Percentiles rank a stretch among this genome's conserved stretches.
phyloP scores from a whole-genome alignment of 2,113 vertebrate species.

The Bufo bufo region DNA sequence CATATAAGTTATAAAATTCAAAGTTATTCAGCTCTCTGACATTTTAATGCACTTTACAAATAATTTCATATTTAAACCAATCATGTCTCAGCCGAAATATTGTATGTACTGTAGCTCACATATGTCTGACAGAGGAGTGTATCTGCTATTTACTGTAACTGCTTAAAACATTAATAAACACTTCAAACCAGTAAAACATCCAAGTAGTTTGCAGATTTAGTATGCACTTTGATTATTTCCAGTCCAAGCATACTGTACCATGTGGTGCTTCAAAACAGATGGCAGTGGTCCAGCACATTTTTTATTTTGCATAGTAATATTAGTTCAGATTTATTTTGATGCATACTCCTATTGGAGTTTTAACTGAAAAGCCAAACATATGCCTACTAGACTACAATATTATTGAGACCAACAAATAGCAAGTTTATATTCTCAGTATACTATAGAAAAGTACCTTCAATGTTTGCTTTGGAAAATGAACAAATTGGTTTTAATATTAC shows the following conservation, averaged over 20 bases:
- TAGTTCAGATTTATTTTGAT: background rate
- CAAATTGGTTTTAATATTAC: conserved; percentile 1
- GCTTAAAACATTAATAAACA: conserved; percentile 17
- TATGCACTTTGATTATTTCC: background rate
- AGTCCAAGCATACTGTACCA: background rate
- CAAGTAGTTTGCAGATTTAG: background rate
- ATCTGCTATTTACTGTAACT: conserved; percentile 23
- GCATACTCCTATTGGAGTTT: background rate
- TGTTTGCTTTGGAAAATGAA: background rate
- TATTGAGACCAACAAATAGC: conserved; percentile 27
- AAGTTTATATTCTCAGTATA: conserved; percentile 12
- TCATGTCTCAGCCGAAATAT: conserved; percentile 25
- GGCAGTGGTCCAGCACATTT: background rate
- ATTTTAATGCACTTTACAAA: conserved; percentile 42
- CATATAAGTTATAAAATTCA: conserved; percentile 8
- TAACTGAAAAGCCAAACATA: conserved; percentile 13
- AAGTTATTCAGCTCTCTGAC: conserved; percentile 25
- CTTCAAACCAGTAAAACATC: conserved; percentile 34
- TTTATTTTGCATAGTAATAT: conserved; percentile 4
- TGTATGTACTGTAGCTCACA: conserved; percentile 26
- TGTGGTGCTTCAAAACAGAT: background rate
- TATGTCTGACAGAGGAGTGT: conserved; percentile 18
- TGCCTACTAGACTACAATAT: conserved; percentile 21
- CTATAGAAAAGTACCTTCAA: background rate
- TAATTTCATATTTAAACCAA: conserved; percentile 11